Conservation (phyloP, 2,888 invertebrate species). For the Augochlorella aurata region DNA sequence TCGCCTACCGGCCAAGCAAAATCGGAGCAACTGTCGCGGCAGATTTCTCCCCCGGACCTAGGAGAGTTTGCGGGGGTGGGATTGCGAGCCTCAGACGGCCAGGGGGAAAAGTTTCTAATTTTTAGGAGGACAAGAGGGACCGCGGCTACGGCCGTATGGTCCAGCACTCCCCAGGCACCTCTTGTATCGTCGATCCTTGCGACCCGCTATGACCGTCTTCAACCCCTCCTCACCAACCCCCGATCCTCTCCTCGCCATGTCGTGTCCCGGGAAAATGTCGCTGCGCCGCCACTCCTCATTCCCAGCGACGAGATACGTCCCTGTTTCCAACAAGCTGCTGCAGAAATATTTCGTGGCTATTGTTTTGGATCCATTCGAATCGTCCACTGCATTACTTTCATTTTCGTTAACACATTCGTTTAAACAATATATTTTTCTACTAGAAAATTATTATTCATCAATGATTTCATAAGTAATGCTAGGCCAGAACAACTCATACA, state of each 20-base stretch:
- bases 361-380: not conserved
- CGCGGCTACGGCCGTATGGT: slow-evolving; percentile 25
- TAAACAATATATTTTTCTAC: too few species aligned
- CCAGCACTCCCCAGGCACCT: slow-evolving; percentile 42
- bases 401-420: too few species aligned
- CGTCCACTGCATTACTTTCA: too few species aligned
- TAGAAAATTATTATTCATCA: too few species aligned
- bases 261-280: slow-evolving; percentile 22
- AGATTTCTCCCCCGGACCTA: not conserved
- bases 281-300: not conserved
- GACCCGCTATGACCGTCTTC: slow-evolving; percentile 7
- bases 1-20: not conserved
- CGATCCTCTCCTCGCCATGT: not conserved
- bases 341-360: not conserved
- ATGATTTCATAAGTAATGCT: too few species aligned
- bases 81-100: slow-evolving; percentile 1
- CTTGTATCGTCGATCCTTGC: slow-evolving; percentile 35
- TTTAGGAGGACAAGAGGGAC: slow-evolving; percentile 43
- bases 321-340: not conserved
- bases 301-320: not conserved
- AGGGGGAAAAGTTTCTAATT: slow-evolving; percentile 52
- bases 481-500: too few species aligned
- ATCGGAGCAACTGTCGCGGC: slow-evolving; percentile 8
- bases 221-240: not conserved
- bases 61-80: not conserved